Conservation (phyloP, 2,113 vertebrate genomes). For the Salvelinus namaycush region DNA sequence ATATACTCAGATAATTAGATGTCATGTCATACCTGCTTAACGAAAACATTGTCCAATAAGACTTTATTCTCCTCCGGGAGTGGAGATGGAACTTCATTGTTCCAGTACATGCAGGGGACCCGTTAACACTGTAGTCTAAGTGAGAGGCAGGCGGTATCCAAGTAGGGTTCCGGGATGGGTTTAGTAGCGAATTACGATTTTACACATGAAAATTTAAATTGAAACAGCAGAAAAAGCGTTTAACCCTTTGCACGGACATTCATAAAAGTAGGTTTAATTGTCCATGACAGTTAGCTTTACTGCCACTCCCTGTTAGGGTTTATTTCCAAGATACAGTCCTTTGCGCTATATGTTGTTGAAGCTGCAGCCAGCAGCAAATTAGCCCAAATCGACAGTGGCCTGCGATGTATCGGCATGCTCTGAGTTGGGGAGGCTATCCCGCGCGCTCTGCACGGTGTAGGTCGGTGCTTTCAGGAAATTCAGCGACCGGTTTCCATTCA, state of each 20-base stretch:
- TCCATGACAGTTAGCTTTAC: too few relatives aligned
- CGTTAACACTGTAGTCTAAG: not conserved
- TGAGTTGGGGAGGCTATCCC: too few relatives aligned
- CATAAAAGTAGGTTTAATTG: too few relatives aligned
- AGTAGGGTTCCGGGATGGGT: not conserved
- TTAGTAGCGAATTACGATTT: not conserved
- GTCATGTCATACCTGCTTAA: constrained; percentile 69
- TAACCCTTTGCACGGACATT: too few relatives aligned
- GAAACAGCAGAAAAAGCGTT: too few relatives aligned
- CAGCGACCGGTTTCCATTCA: not conserved
- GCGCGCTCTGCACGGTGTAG: too few relatives aligned
- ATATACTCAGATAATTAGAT: not conserved
- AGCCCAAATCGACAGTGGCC: too few relatives aligned
- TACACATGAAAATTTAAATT: not conserved
- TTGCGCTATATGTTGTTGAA: too few relatives aligned
- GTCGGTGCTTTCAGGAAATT: not conserved
- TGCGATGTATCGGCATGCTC: too few relatives aligned
- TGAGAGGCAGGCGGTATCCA: not conserved
- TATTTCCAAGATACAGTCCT: too few relatives aligned
- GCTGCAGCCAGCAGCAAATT: too few relatives aligned
- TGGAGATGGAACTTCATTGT: constrained; percentile 70
- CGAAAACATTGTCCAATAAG: constrained; percentile 70
- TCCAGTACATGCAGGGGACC: constrained; percentile 69
- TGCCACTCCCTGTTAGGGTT: too few relatives aligned
- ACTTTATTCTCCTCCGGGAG: constrained; percentile 65